Base-by-base conservation (phyloP, 1,140 invertebrate genomes). In the Lepidurus apus region DNA sequence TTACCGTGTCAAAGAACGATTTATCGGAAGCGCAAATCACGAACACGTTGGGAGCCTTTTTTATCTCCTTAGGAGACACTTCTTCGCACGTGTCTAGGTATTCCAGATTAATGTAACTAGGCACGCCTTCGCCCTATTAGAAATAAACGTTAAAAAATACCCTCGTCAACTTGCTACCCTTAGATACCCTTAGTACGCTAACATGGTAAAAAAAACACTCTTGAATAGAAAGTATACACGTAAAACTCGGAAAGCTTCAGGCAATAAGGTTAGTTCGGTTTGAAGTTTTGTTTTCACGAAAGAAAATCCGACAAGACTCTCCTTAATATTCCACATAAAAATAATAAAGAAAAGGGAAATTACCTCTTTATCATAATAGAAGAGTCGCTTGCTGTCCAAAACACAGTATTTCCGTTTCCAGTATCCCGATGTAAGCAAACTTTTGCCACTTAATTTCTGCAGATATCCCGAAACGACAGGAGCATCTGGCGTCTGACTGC, bases 371-470 rank as follows among this genome's bases (percentile, higher is more conserved):
- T 84, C 83, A 79, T 84, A 85, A 79, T 81, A 84, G 78, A 83
- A 85, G 44, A 85, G 82, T 74, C 82, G 81, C n/a, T 81, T 82
- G 42, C 81, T 81, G 78, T 82, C 81, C 5, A 85, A 80, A 11
- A 85, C 81, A 76, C 84, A 85, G 78, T 81, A 84, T 43, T 82
- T 80, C 1, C 81, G 79, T 74, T 83, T 83, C 84, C 84, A 85
- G 65, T 82, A 82, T 1, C 83, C 82, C 9, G 83, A 81, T 43
- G 82, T 83, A 1, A 84, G 77, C 74, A 84, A 83, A 11, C 82
- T 82, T 17, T 81, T 81, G 3, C 84, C 83, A 43, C 81, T 83
- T 76, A 84, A 79, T 78, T 84, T 84, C 43, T 82, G 82, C 24
- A 85, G 78, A 34, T 81, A 81, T 2, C 84, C 84, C 13, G 53